A percentile compares a stretch with the other conserved stretches of the same genome.
Evolutionary conservation across 2,113 vertebrate species (phyloP).

Genomic region (Enhydra lutris): DNA sequence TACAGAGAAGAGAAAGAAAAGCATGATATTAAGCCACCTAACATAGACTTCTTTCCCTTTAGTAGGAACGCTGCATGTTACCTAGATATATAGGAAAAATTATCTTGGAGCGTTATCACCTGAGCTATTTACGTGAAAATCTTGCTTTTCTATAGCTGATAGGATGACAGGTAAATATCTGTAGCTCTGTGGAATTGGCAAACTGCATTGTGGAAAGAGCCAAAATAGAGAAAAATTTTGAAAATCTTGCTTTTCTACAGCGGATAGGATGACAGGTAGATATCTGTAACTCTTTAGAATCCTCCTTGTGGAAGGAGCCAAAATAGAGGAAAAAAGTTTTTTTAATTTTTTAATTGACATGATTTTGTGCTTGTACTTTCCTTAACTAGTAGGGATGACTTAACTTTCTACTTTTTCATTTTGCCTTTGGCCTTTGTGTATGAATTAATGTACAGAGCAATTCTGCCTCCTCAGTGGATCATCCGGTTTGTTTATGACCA

Average conservation of each 20-base stretch:
- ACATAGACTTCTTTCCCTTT: not conserved
- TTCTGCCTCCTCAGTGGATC: not conserved
- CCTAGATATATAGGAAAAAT: not conserved
- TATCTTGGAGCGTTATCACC: not conserved
- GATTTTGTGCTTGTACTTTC: not conserved
- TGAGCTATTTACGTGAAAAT: not conserved
- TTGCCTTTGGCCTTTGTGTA: not conserved
- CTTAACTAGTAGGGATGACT: not conserved
- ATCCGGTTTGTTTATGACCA: not conserved
- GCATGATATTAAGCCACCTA: not conserved
- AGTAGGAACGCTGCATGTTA: not conserved
- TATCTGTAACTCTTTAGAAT: not conserved
- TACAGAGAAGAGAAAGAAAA: not conserved
- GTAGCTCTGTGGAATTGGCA: not conserved
- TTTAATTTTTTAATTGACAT: not conserved
- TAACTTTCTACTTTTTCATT: not conserved
- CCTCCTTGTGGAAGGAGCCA: not conserved
- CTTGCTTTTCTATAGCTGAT: slow-evolving; percentile 11
- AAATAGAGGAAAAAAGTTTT: not conserved
- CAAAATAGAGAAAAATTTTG: not conserved
- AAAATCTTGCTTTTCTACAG: slow-evolving; percentile 20
- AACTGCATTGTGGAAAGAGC: not conserved
- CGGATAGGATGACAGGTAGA: not conserved
- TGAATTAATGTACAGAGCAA: not conserved
- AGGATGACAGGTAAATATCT: not conserved